Evolutionary conservation across 2,797 vertebrate species (phyloP), one percentile per base, ranked within the genome.

Genomic region (Notamacropus eugenii): DNA sequence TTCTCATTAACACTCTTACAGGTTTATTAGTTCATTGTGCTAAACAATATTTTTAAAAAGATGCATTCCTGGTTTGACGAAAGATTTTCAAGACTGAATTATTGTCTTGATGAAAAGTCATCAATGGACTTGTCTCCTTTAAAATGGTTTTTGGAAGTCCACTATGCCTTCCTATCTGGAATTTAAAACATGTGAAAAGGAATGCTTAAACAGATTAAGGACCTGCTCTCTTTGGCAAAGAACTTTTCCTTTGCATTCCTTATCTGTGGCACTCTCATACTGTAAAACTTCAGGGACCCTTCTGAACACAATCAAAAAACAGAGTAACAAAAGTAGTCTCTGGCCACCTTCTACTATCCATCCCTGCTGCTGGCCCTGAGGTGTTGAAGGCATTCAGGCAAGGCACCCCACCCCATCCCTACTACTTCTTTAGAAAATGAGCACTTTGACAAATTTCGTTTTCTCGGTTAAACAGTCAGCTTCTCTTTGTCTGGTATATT

Each of bases 401-500:
- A 94, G 97, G 94, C 56, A 87, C 74, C 74, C 40, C 74, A 82
- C 3, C 14, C 94, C 3, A 46, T 27, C n/a, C 74, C 74, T 11
- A 46, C 19, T 95, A 82, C 9, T 95, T 94, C 96, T 98, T 97
- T 92, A 96, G 96, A 98, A 98, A 94, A 95, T 1, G 14, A 92
- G 8, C 40, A 94, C 52, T 54, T 97, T 97, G 98, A 96, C 97
- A 97, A 96, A 98, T 97, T 98, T 98, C 96, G 91, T 93, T 98
- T 87, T 98, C 94, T 96, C 97, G 97, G 95, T 96, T 98, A 98
- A 98, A 98, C 94, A 96, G 93, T 95, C 96, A 97, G 94, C 97
- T 96, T 98, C 96, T 97, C 97, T 98, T 96, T 98, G 91, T 96
- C 98, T 98, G 96, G 22, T 52, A 97, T 3, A 93, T 91, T 95